Base-by-base conservation (phyloP, 2,797 vertebrate species). In the Tokudaia tokunoshimensis region DNA sequence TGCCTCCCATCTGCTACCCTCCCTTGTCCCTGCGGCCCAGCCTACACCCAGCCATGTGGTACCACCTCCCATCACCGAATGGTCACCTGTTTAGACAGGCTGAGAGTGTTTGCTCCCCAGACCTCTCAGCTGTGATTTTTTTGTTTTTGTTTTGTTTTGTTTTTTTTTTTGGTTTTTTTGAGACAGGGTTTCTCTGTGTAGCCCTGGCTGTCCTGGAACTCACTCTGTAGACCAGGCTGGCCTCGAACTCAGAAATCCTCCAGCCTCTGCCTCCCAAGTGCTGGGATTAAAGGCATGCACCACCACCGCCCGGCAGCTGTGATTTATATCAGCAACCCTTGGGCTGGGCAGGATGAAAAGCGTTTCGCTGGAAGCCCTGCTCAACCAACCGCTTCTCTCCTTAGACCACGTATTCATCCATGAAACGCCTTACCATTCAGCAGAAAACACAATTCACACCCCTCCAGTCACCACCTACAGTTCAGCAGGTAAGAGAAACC, bases 1-100 rank as follows among this genome's bases (percentile, higher is more conserved):
- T 84, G 94, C 44, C 74, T 50, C 82, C 63, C 94, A 17, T 29
- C 52, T 31, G 19, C 78, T 85, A 83, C 84, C 87, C 61, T 95
- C 92, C 61, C 93, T 93, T 59, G 10, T 20, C 37, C 79, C 55
- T 94, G 29, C 31, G 24, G 26, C 79, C 65, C 84, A 78, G 72
- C 47, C 59, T 61, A 29, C 72, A 22, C 15, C 67, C 76, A 87
- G 89, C 67, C 61, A 15, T 44, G 50, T 17, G 20, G 37, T n/a
- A 0, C 74, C 41, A 74, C 57, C 91, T 78, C 76, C 95, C 37
- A 13, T 78, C 72, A 29, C n/a, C n/a, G n/a, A 1, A 8, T 83
- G 29, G 1, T 97, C 97, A 22, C 97, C 97, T 59, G n/a, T 98
- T 97, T 47, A 96, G 97, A 79, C 41, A 47, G 29, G 98, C 98